Percentiles rank a stretch among this genome's conserved stretches.
Evolutionary conservation across 1,140 invertebrate genomes (phyloP).

Genomic region (Micrasema longulum): DNA sequence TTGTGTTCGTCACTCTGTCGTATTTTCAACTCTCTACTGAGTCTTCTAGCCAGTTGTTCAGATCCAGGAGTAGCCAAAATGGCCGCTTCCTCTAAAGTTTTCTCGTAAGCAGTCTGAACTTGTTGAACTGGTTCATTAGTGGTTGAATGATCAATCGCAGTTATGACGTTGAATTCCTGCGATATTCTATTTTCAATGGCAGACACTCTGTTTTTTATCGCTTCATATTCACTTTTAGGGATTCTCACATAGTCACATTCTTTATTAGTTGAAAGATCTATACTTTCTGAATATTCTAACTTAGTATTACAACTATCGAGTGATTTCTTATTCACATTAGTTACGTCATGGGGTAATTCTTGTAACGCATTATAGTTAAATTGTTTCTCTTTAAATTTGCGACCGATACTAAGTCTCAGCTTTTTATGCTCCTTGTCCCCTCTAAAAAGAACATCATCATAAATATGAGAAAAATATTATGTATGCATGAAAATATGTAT

Average conservation of each 20-base stretch:
- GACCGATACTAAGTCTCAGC: conserved; percentile 59
- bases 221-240: conserved; percentile 79
- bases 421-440: conserved; percentile 63
- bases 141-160: conserved; percentile 65
- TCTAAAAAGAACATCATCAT: conserved; percentile 56
- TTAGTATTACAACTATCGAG: conserved; percentile 26
- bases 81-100: conserved; percentile 76
- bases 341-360: conserved; percentile 20
- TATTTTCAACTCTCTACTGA: conserved; percentile 81
- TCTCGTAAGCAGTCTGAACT: conserved; percentile 78
- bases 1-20: conserved; percentile 74
- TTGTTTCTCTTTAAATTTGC: conserved; percentile 50
- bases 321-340: conserved; percentile 21
- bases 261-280: conserved; percentile 46
- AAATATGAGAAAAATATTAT: too few relatives aligned
- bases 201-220: conserved; percentile 78
- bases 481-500: too few relatives aligned
- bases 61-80: conserved; percentile 71
- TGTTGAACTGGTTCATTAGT: conserved; percentile 61
- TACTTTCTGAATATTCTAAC: conserved; percentile 40
- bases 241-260: conserved; percentile 75
- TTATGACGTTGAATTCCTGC: conserved; percentile 74
- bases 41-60: conserved; percentile 73
- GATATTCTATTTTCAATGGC: conserved; percentile 78
- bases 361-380: conserved; percentile 25